Percentiles rank a stretch among this genome's conserved stretches.
phyloP scores from a whole-genome alignment of 2,888 invertebrate genomes.

The Xestia xanthographa region DNA sequence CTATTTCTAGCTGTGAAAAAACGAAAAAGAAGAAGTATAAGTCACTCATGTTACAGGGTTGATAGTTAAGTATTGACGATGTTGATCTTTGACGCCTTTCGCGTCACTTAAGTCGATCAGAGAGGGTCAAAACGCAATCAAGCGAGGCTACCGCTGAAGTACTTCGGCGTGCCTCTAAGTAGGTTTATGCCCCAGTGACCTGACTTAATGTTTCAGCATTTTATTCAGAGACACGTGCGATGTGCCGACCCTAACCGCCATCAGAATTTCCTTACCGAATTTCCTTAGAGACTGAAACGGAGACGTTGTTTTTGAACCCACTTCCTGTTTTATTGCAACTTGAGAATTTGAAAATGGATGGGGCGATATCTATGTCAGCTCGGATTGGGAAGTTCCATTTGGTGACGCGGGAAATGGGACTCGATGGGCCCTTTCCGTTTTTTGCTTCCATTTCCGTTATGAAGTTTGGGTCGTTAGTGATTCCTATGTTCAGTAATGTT shows the following conservation, averaged over 20 bases:
- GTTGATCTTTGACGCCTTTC: constrained; percentile 57
- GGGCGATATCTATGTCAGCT: constrained; percentile 59
- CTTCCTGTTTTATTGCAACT: constrained; percentile 67
- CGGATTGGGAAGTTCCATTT: constrained; percentile 49
- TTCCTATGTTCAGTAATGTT: neutral
- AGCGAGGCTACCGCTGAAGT: constrained; percentile 58
- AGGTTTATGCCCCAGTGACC: constrained; percentile 72
- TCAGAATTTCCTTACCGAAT: constrained; percentile 72
- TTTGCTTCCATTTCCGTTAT: constrained; percentile 25
- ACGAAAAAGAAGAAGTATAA: neutral
- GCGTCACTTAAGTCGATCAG: constrained; percentile 54
- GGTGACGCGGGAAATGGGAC: constrained; percentile 37
- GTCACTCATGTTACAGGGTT: constrained; percentile 31
- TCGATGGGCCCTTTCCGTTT: constrained; percentile 34
- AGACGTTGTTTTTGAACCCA: constrained; percentile 67
- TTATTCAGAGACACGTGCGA: constrained; percentile 74
- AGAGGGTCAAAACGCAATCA: constrained; percentile 62
- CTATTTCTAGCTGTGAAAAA: neutral
- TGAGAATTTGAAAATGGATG: constrained; percentile 68
- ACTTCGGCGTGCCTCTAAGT: constrained; percentile 61
- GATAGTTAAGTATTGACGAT: constrained; percentile 51
- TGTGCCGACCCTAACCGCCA: constrained; percentile 59
- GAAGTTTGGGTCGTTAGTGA: constrained; percentile 32
- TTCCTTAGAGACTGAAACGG: constrained; percentile 72
- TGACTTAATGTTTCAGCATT: constrained; percentile 70